Conservation (phyloP, 2,888 invertebrate species). For the Philereme vetulata region DNA sequence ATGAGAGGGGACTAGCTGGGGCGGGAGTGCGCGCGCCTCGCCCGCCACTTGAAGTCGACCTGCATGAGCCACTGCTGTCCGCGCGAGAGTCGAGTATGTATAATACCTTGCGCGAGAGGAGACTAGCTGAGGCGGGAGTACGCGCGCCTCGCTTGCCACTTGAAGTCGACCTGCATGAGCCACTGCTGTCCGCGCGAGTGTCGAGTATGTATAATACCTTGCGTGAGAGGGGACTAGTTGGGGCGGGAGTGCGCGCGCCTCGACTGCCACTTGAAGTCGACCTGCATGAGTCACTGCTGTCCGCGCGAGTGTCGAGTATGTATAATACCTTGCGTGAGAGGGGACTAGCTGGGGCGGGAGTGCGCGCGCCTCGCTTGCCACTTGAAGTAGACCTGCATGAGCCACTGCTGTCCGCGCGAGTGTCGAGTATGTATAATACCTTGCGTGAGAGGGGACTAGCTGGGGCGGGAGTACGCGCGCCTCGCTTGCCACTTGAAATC, state of each 20-base stretch:
- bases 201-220: constrained; percentile 19
- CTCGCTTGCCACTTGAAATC: constrained; percentile 97
- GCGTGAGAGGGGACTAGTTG: constrained; percentile 60
- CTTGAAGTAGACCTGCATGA: constrained; percentile 95
- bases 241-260: constrained; percentile 45
- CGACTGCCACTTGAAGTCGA: constrained; percentile 97
- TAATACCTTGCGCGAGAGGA: constrained; percentile 28
- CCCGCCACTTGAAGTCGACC: constrained; percentile 96
- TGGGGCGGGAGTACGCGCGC: constrained; percentile 47
- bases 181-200: constrained; percentile 91
- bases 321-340: constrained; percentile 24
- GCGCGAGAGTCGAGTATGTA: constrained; percentile 58
- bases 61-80: constrained; percentile 97
- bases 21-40: constrained; percentile 57
- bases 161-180: constrained; percentile 96
- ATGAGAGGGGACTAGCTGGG: constrained; percentile 60
- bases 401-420: constrained; percentile 92
- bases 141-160: constrained; percentile 90
- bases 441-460: constrained; percentile 55
- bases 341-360: constrained; percentile 62
- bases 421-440: constrained; percentile 50
- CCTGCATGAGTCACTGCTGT: constrained; percentile 96
- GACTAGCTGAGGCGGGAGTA: constrained; percentile 63
- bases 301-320: constrained; percentile 80
- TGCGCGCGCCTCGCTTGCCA: constrained; percentile 89